phyloP scores from a whole-genome alignment of 2,113 vertebrate species.

The Geothlypis trichas region DNA sequence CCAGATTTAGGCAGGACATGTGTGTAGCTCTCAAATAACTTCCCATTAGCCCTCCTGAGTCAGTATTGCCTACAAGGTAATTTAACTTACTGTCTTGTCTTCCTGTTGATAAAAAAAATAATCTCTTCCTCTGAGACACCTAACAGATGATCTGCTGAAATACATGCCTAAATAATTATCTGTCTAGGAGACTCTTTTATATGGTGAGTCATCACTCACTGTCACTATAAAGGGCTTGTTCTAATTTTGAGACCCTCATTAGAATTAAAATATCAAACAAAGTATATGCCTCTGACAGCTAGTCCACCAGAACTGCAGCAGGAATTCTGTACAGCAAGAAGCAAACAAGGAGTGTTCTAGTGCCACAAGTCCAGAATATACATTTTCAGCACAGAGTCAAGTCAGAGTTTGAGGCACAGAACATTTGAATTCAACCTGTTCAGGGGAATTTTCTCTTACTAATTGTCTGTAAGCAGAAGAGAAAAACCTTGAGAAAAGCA shows the following conservation, averaged over 20 bases:
- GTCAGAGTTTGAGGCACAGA: not conserved
- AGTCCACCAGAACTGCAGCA: not conserved
- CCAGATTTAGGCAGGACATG: not conserved
- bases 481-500: not conserved
- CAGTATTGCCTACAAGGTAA: conserved; percentile 36
- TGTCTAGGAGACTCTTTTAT: conserved; percentile 41
- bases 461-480: not conserved
- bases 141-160: conserved; percentile 61
- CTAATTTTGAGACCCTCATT: conserved; percentile 62
- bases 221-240: conserved; percentile 50
- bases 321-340: not conserved
- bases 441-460: not conserved
- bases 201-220: conserved; percentile 56
- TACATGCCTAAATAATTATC: conserved; percentile 62
- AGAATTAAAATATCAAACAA: conserved; percentile 46
- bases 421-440: not conserved
- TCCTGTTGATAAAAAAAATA: conserved; percentile 54
- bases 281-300: not conserved
- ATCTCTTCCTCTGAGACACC: conserved; percentile 53
- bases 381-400: not conserved
- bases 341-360: conserved; percentile 11
- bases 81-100: conserved; percentile 40
- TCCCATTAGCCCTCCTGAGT: not conserved
- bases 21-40: not conserved
- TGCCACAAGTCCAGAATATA: not conserved